These are phyloP conservation scores for Caenorhabditis brenneri DNA, from an alignment of 1,140 invertebrate genomes.

Conservation along the genomic window DNA sequence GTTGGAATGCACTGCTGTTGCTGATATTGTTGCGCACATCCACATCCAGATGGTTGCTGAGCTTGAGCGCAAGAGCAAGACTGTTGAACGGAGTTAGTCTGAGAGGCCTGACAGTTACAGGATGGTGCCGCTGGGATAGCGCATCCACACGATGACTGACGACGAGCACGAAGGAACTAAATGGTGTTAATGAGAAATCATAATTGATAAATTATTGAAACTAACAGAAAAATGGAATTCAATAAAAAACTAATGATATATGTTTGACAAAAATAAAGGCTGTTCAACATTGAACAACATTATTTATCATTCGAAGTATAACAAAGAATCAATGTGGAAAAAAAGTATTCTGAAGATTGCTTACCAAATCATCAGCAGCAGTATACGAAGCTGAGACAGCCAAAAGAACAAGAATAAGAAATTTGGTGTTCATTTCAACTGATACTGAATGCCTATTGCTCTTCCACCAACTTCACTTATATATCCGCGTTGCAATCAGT, in stretches of 20 bases:
- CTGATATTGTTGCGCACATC: conserved; percentile 17
- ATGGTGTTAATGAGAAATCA: background rate
- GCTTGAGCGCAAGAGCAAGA: conserved; percentile 1
- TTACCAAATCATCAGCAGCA: background rate
- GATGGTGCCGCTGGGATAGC: conserved; percentile 2
- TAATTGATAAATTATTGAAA: too few relatives aligned
- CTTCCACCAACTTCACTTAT: conserved; percentile 12
- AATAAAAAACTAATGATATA: too few relatives aligned
- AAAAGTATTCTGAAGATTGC: background rate
- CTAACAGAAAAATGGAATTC: too few relatives aligned
- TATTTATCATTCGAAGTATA: too few relatives aligned
- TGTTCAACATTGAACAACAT: too few relatives aligned
- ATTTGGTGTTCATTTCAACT: conserved; percentile 21
- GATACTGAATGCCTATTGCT: background rate
- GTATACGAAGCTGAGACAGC: background rate
- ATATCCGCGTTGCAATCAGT: conserved; percentile 36
- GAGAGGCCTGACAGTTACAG: conserved; percentile 5
- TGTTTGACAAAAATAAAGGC: too few relatives aligned
- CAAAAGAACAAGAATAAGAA: background rate
- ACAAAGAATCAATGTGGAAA: too few relatives aligned
- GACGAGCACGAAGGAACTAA: conserved; percentile 24
- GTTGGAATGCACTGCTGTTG: conserved; percentile 7
- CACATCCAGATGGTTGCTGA: conserved; percentile 4
- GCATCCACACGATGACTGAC: background rate
- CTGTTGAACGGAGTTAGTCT: background rate